Conservation (phyloP, 2,888 invertebrate species). For the Tethea ocularis region DNA sequence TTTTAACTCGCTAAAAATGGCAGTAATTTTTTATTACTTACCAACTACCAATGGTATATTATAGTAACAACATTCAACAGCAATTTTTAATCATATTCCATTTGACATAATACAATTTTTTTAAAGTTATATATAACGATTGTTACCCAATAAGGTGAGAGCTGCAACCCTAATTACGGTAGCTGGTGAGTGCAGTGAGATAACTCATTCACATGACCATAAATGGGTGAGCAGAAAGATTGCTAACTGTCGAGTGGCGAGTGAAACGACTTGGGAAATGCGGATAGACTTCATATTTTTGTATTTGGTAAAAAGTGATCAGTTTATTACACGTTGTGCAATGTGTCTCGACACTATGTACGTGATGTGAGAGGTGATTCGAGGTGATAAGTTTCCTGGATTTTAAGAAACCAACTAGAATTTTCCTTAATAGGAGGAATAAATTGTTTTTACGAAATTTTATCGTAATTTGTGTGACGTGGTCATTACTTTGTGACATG, state of each 20-base stretch:
- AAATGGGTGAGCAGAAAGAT: slow-evolving; percentile 49
- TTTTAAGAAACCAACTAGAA: neutral
- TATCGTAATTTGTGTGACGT: too few species aligned
- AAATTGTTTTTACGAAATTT: too few species aligned
- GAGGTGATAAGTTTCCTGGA: neutral
- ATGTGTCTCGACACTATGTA: slow-evolving; percentile 26
- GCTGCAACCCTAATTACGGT: slow-evolving; percentile 33
- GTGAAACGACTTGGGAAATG: slow-evolving; percentile 57
- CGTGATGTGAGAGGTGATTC: slow-evolving; percentile 14
- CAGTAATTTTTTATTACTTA: too few species aligned
- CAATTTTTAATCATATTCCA: neutral
- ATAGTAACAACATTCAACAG: too few species aligned
- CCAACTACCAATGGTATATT: too few species aligned
- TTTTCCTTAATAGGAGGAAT: too few species aligned
- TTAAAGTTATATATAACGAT: neutral
- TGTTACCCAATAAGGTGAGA: slow-evolving; percentile 15
- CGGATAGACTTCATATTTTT: slow-evolving; percentile 60
- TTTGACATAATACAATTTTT: neutral
- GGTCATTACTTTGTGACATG: too few species aligned
- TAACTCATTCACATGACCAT: slow-evolving; percentile 66
- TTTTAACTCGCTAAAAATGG: too few species aligned
- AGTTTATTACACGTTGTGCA: slow-evolving; percentile 32
- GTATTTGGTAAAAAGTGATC: slow-evolving; percentile 45
- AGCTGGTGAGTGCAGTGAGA: slow-evolving; percentile 39
- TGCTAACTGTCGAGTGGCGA: slow-evolving; percentile 32